These are phyloP conservation scores for Reticulitermes lucifugus DNA, from an alignment of 2,888 invertebrate species.

Conservation along the genomic window DNA sequence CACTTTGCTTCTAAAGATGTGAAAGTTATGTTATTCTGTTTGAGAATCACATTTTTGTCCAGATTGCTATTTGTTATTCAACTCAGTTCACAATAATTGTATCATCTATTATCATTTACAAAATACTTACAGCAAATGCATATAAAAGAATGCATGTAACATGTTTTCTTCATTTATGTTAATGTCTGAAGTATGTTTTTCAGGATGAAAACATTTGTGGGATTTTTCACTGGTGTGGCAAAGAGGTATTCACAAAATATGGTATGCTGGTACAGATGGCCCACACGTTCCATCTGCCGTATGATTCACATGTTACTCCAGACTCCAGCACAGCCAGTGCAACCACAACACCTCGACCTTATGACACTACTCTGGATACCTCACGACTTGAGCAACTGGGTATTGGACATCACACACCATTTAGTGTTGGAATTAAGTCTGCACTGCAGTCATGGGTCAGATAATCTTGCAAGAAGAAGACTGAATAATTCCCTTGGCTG, in stretches of 20 bases:
- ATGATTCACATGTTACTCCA: slow-evolving; percentile 60
- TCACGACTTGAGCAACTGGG: slow-evolving; percentile 60
- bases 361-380: slow-evolving; percentile 61
- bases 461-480: not conserved
- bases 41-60: too few species aligned
- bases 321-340: slow-evolving; percentile 59
- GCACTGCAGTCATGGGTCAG: slow-evolving; percentile 55
- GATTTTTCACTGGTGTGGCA: slow-evolving; percentile 66
- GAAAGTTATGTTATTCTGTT: too few species aligned
- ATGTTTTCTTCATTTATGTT: too few species aligned
- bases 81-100: too few species aligned
- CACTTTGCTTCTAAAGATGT: too few species aligned
- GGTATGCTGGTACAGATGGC: slow-evolving; percentile 65
- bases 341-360: slow-evolving; percentile 60
- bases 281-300: slow-evolving; percentile 60
- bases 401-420: slow-evolving; percentile 60
- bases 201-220: slow-evolving; percentile 58
- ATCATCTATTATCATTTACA: too few species aligned
- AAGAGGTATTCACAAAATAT: slow-evolving; percentile 66
- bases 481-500: not conserved
- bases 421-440: slow-evolving; percentile 59
- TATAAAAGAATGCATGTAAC: too few species aligned
- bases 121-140: too few species aligned
- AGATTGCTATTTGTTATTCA: too few species aligned
- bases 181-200: slow-evolving; percentile 54